A percentile compares a stretch with the other conserved stretches of the same genome.
Conservation (phyloP, 2,888 invertebrate genomes). For the Campoplex nolae region DNA sequence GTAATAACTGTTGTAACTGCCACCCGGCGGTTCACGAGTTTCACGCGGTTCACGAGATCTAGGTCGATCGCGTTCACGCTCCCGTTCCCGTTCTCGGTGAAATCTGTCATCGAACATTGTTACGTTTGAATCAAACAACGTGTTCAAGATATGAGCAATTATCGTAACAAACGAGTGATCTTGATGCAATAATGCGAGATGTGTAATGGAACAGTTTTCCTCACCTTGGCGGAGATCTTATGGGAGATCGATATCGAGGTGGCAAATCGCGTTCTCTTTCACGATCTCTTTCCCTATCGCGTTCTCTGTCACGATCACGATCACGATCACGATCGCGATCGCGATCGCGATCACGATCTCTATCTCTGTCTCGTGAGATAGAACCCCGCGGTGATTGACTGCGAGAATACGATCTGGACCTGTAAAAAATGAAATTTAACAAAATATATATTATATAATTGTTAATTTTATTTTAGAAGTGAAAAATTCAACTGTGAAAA, state of each 20-base stretch:
- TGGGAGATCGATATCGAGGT: conserved; percentile 82
- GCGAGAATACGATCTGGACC: conserved; percentile 87
- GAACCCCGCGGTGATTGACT: conserved; percentile 86
- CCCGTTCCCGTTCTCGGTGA: conserved; percentile 82
- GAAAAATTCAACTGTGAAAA: background rate
- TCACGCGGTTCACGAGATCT: conserved; percentile 81
- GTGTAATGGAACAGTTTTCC: conserved; percentile 14
- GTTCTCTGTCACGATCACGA: conserved; percentile 76
- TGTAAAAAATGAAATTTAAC: background rate
- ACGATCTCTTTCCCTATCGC: conserved; percentile 78
- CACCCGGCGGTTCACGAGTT: conserved; percentile 74
- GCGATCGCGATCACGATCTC: conserved; percentile 88
- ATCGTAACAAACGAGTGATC: too few species aligned
- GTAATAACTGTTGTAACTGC: conserved; percentile 80
- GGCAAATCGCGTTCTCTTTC: conserved; percentile 80
- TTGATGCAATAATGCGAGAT: background rate
- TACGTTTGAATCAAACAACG: background rate
- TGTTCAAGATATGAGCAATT: background rate
- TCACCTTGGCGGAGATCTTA: conserved; percentile 82
- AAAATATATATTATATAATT: background rate
- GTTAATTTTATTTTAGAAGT: too few species aligned
- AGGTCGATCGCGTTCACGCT: conserved; percentile 75
- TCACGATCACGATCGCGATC: conserved; percentile 80
- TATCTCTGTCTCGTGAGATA: conserved; percentile 81
- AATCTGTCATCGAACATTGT: conserved; percentile 74